Evolutionary conservation across 2,113 vertebrate genomes (phyloP), one percentile per base, ranked within the genome.

Genomic region (Calypte anna): DNA sequence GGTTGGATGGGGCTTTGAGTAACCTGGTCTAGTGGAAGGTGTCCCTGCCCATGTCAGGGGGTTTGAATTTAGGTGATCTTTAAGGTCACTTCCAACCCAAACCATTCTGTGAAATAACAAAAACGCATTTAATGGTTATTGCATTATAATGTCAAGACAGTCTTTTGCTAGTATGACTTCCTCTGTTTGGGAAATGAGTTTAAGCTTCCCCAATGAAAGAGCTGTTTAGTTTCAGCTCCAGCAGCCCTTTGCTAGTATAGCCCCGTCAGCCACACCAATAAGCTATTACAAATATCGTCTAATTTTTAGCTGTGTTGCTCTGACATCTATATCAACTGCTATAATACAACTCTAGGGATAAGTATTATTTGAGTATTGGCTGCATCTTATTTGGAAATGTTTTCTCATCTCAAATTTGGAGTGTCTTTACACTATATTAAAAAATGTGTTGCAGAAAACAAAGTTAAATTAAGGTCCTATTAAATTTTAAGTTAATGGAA

Each of bases 401-500:
- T 89, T 82, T 62, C 73, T 75, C 6, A 19, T 79, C 51, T 89
- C 46, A 78, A 64, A 91, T 93, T 64, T 62, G 30, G 13, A 91
- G 9, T 9, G 17, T 73, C 30, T 82, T 58, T 57, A 74, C 84
- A 80, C 22, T 62, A 61, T 7, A 23, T 73, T 84, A 82, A 31
- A 87, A 88, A 93, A 91, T 58, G 5, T 13, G 73, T 72, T 79
- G 76, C 30, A 36, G 24, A 83, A 93, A 90, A n/a, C 27, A 73
- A 95, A 70, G 66, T 66, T 59, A 73, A 78, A 86, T 90, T 90
- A 86, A 66, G 33, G 57, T 76, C 12, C 44, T 68, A 68, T 93
- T 87, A 85, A 87, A 89, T 87, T 11, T 75, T 48, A 93, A 70
- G 43, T 81, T 90, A 95, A 84, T 76, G n/a, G n/a, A 53, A 84